Base-by-base conservation (phyloP, 2,888 invertebrate genomes). In the Lochmaea capreae region DNA sequence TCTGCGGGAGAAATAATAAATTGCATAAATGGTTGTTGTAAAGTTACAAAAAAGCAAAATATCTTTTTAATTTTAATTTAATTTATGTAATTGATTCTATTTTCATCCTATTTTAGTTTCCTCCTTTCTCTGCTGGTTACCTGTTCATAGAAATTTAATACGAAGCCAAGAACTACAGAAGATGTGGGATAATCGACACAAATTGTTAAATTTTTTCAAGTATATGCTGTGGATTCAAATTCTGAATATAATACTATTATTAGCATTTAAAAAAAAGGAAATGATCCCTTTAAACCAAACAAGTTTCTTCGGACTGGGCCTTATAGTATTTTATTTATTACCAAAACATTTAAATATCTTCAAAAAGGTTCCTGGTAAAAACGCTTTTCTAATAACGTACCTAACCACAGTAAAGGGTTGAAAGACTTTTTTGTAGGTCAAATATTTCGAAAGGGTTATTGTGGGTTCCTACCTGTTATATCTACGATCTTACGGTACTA, bases 341-440 rank as follows among this genome's bases (percentile, higher is more conserved):
- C 43, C 16, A 63, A 63, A 63, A 39, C 11, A 63, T 59, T 59
- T 63, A 42, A 63, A 63, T 42, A 26, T 63, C 43, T 63, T 12
- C 6, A 4, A 62, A 42, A 42, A 33, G 62, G 16, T 10, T 18
- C 16, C 63, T 58, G 65, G 57, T 71, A 65, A 22, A 71, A 71
- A 71, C 26, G 39, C 33, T 39, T 65, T 42, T 18, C 57, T 71
- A 71, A 71, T 71, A 71, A 58, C 33, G 46, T 39, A 42, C 43
- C 49, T 46, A 65, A 54, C 70, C 65, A 46, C 65, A 69, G 33
- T 33, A 71, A 71, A 71, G 71, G 71, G 65, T 71, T 71, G 65
- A 65, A 58, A 58, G 42, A 57, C n/a, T 65, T 71, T 70, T 71
- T 71, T 65, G 58, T 71, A 71, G 71, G 71, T 71, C 65, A 71